phyloP scores from a whole-genome alignment of 2,888 invertebrate genomes.

The Dugesia japonica region DNA sequence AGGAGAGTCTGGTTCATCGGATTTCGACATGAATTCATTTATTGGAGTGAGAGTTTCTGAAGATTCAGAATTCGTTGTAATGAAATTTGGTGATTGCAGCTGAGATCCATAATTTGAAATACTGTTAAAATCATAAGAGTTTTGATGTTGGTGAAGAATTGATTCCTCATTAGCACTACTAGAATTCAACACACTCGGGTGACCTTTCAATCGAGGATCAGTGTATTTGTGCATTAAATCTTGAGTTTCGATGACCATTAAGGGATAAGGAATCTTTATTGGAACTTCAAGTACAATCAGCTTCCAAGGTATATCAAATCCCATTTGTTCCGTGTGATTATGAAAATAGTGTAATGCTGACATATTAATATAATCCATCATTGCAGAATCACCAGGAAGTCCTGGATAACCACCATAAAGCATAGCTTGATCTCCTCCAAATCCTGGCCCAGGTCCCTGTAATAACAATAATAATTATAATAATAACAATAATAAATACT shows the following conservation, averaged over 20 bases:
- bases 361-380: not conserved
- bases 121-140: not conserved
- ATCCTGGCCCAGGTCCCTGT: not conserved
- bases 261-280: conserved; percentile 31
- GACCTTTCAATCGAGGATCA: conserved; percentile 33
- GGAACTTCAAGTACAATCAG: conserved; percentile 30
- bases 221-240: conserved; percentile 28
- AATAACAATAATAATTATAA: not conserved
- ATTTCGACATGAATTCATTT: conserved; percentile 4
- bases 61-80: not conserved
- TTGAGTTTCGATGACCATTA: conserved; percentile 27
- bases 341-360: not conserved
- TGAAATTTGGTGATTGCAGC: not conserved
- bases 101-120: not conserved
- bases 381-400: not conserved
- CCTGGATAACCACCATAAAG: not conserved
- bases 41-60: conserved; percentile 20
- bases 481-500: not conserved
- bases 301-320: conserved; percentile 17
- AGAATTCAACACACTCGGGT: conserved; percentile 7
- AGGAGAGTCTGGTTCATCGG: conserved; percentile 3
- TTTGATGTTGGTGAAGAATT: not conserved
- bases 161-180: not conserved
- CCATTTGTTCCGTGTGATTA: not conserved
- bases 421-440: not conserved